Percentiles rank a stretch among this genome's conserved stretches.
These are phyloP conservation scores for Pseudochirops corinnae DNA, from an alignment of 2,797 vertebrate genomes.

Conservation along the genomic window DNA sequence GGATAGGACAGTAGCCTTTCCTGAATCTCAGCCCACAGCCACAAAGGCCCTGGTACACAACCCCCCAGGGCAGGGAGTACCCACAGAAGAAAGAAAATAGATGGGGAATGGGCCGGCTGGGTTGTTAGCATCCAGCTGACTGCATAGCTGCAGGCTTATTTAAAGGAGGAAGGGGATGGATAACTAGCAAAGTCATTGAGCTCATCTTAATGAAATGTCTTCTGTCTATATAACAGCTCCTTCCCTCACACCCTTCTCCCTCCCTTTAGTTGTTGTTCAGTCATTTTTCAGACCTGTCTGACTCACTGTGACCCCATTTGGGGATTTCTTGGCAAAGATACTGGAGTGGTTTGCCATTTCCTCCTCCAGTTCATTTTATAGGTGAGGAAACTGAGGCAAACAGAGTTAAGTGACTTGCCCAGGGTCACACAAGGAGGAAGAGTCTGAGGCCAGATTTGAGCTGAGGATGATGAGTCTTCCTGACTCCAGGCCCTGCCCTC, in stretches of 20 bases:
- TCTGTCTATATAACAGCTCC: neutral
- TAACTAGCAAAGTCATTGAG: neutral
- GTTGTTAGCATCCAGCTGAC: neutral
- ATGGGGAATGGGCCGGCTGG: neutral
- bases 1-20: neutral
- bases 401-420: neutral
- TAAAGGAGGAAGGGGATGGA: neutral
- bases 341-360: neutral
- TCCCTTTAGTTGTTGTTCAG: neutral
- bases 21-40: neutral
- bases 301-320: neutral
- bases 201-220: neutral
- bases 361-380: neutral
- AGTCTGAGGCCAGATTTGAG: neutral
- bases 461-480: neutral
- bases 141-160: neutral
- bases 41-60: neutral
- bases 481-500: neutral
- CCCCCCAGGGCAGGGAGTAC: neutral
- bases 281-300: neutral
- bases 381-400: neutral
- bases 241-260: neutral
- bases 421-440: neutral
- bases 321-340: neutral
- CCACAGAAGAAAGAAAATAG: neutral